Base-by-base conservation (phyloP, 2,113 vertebrate genomes). In the Calyptomena viridis region DNA sequence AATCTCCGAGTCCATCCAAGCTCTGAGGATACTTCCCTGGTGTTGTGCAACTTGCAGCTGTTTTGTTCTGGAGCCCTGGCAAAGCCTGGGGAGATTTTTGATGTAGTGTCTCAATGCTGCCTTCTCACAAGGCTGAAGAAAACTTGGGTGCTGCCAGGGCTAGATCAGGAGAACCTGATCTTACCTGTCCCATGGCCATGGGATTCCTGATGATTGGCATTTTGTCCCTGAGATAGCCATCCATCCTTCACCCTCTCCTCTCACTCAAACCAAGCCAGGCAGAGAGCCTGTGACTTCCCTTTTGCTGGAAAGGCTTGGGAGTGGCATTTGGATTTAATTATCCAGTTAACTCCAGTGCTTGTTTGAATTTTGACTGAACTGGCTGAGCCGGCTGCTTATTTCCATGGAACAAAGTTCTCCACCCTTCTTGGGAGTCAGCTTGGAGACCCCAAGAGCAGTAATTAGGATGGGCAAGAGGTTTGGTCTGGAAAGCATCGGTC, bases 351-450 rank as follows among this genome's bases (percentile, higher is more conserved):
- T 88, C 67, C 69, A 91, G 58, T 1, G 28, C 93, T 87, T 71
- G 81, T 79, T 89, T 80, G 75, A 85, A 30, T 92, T 92, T 91
- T 47, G 62, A 86, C 74, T 85, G 76, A 93, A 25, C 94, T 78
- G 90, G 87, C 94, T 94, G 85, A 80, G 78, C 95, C 91, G 87
- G 79, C 88, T 73, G 90, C 33, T 46, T 60, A 40, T 95, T 96
- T 97, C 86, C 95, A 94, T 52, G 95, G 55, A 91, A 92, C 77
- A 90, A 82, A 78, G 76, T 87, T 76, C 94, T 94, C 96, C 96
- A 92, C 96, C 96, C 95, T 95, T 91, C 87, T 82, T 94, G 93
- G 87, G 90, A 96, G 81, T 96, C 90, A 92, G 88, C 92, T 82
- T 0, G 39, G 91, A 82, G 95, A 95, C 96, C 94, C 93, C 85